Evolutionary conservation across 2,113 vertebrate genomes (phyloP), one percentile per base, ranked within the genome.

Genomic region (Lophotis ruficrista): DNA sequence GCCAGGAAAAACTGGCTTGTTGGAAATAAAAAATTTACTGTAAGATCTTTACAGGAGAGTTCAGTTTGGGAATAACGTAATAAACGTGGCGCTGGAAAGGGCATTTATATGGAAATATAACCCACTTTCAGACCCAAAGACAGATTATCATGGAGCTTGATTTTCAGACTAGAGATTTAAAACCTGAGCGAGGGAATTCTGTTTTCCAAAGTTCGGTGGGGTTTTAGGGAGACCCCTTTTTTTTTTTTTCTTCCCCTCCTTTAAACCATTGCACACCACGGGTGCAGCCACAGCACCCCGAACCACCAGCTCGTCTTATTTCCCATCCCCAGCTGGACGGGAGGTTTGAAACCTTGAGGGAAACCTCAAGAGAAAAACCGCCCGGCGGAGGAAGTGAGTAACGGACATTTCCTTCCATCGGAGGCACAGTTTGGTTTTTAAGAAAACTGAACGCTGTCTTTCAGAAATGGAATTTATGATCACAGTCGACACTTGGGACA

Each of bases 161-260:
- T 37, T 62, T 73, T 51, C 60, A 45, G 25, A 35, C 5, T 4
- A 47, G 14, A 41, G 30, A 30, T 66, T 68, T 61, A 77, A 72
- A 88, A 50, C 16, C 4, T 14, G 10, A 75, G 33, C 1, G 2
- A 81, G 41, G 61, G 14, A 58, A 81, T 37, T 69, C 22, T 22
- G 7, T 37, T 56, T 66, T 37, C 37, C 56, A 83, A 25, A 72
- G 24, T 25, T 73, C 33, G 24, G 14, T 21, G 35, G 33, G 27
- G 62, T 75, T 47, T 75, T 22, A 58, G 23, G 17, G 12, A 12
- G 5, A 45, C 2, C 14, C 28, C 41, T 43, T 27, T 5, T 23
- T 20, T 50, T 41, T 9, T 7, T 2, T 0, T 1, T 15, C 14
- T 51, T 51, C 8, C 2, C 21, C 7, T 61, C 17, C 47, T 71